Base-by-base conservation (phyloP, 2,113 vertebrate species). In the Hyperoodon ampullatus region DNA sequence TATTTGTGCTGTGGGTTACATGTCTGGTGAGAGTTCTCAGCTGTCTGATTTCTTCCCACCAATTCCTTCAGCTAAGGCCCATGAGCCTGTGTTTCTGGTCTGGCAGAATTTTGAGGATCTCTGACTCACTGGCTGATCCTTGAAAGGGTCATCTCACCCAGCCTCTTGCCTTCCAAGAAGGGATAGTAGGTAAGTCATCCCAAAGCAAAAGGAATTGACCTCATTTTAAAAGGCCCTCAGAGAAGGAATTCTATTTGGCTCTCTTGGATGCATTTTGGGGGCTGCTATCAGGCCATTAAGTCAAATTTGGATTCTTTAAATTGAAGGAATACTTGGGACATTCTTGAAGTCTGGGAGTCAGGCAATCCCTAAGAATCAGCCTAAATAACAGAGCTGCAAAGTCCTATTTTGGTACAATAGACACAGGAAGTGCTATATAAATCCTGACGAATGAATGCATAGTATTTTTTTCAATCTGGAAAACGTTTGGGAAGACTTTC, bases 1-100 rank as follows among this genome's bases (percentile, higher is more conserved):
- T 89, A 75, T 87, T 55, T 88, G 94, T 90, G 97, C 96, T 96
- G 71, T 70, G 93, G 94, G 85, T 85, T 89, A 68, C 44, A 80
- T 87, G 77, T 94, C 72, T 95, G 95, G 50, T 94, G 60, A 77
- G 94, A 72, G 74, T 50, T 86, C 81, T 82, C 82, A 35, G 88
- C 93, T 90, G 83, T 90, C 93, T 90, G 60, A 35, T 90, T 81
- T 61, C 93, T 86, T 71, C 72, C 68, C 28, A 88, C 53, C 9
- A 24, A 39, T 63, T 44, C 60, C 65, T 88, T 50, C 2, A 4
- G 95, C 93, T 72, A 78, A 97, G 85, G 89, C 50, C 78, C 39
- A 23, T 47, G 65, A 39, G 88, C 63, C 74, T 78, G 10, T 44
- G 39, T 13, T 42, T 35, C 81, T 21, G 74, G 88, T 60, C 60